Conservation (phyloP, 2,113 vertebrate genomes). For the Prinia subflava region DNA sequence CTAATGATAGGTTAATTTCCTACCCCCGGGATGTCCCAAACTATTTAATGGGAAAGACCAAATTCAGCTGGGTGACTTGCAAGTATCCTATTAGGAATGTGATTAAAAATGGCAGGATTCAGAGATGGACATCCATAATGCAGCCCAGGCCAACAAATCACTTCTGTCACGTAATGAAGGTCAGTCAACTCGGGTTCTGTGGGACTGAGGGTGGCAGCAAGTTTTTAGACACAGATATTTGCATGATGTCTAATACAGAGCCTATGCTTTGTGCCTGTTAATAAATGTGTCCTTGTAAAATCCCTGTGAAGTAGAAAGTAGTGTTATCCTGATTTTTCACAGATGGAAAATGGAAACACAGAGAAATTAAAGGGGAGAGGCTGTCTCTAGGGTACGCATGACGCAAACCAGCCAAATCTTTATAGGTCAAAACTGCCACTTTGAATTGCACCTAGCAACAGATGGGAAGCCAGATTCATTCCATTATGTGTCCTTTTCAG, state of each 20-base stretch:
- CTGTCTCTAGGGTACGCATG: slow-evolving; percentile 60
- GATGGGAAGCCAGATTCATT: slow-evolving; percentile 65
- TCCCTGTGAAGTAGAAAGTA: slow-evolving; percentile 34
- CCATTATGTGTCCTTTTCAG: slow-evolving; percentile 55
- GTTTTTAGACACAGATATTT: background rate
- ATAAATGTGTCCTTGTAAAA: slow-evolving; percentile 36
- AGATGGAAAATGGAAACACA: slow-evolving; percentile 56
- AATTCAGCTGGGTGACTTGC: background rate
- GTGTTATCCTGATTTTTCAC: slow-evolving; percentile 59
- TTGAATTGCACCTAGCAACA: slow-evolving; percentile 68
- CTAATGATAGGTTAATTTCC: background rate
- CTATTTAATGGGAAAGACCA: background rate
- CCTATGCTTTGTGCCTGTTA: background rate
- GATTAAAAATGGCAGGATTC: background rate
- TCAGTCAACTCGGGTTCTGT: background rate
- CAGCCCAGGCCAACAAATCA: background rate
- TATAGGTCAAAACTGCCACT: slow-evolving; percentile 67
- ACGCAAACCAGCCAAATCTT: slow-evolving; percentile 62
- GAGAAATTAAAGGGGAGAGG: slow-evolving; percentile 58
- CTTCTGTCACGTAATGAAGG: background rate
- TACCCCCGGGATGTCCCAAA: background rate
- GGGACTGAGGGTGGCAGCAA: background rate
- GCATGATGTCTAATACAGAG: background rate
- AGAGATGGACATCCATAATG: background rate
- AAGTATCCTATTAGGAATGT: background rate